Evolutionary conservation across 2,797 vertebrate genomes (phyloP), one percentile per base, ranked within the genome.

Genomic region (Hydrocynus forskahlii): DNA sequence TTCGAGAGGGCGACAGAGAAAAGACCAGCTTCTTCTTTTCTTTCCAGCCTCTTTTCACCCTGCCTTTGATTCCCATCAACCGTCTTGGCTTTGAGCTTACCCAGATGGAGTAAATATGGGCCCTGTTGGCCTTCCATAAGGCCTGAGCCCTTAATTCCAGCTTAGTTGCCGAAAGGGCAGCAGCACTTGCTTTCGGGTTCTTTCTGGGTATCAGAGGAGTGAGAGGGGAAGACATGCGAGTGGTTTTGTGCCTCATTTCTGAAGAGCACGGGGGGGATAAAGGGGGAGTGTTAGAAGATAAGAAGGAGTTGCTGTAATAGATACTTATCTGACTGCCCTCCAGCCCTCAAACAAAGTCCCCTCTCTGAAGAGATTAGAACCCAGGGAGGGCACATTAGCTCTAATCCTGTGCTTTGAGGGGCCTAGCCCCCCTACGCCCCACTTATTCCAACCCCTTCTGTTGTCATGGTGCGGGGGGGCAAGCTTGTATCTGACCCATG

Each of bases 351-450:
- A 95, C 94, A 94, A 94, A 94, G 92, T 93, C 91, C 60, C 91
- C 91, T 91, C 92, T 95, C 92, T 95, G 93, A 95, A 94, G 94
- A 95, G 95, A 95, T 95, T 95, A 95, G 91, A 93, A 94, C 93
- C 93, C 92, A 88, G 93, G 93, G 94, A 95, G 93, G 94, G 94
- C 94, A 95, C 94, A 95, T 95, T 95, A 95, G 94, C 94, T 95
- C 92, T 95, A 95, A 95, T 95, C 95, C 93, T 40, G 80, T 94
- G 92, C 94, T 95, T 95, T 95, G 94, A 95, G 94, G 83, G 72
- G 91, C 92, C 93, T 91, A 74, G 66, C 90, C 87, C 81, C 81
- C 79, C 70, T 54, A 54, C 91, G 91, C 88, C 91, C 92, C 93
- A 91, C 90, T 94, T 93, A 92, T 92, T 92, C 87, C 87, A 88